A percentile compares a stretch with the other conserved stretches of the same genome.
Conservation (phyloP, 2,113 vertebrate species). For the Eleginops maclovinus region DNA sequence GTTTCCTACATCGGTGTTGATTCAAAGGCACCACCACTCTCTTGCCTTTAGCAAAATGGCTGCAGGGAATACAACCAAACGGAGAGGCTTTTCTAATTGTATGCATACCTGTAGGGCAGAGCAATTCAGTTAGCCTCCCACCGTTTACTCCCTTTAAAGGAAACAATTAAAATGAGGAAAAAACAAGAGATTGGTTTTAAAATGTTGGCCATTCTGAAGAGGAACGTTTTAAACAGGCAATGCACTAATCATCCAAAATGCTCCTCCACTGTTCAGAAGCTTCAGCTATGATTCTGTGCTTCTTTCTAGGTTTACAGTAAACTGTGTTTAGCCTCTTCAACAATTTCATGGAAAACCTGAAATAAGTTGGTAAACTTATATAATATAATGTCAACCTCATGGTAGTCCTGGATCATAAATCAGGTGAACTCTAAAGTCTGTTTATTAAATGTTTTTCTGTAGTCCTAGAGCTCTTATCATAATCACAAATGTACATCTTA, state of each 20-base stretch:
- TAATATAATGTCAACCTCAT: no score
- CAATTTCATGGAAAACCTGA: neutral
- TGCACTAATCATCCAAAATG: neutral
- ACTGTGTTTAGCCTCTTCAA: neutral
- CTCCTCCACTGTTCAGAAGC: neutral
- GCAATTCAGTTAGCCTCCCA: conserved; percentile 51
- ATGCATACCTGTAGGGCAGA: conserved; percentile 76
- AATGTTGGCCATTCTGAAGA: neutral
- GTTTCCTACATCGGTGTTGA: conserved; percentile 69
- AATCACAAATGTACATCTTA: neutral
- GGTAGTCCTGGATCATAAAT: no score
- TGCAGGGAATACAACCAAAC: conserved; percentile 70
- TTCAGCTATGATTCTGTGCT: neutral
- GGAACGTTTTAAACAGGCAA: neutral
- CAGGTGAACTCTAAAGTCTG: no score
- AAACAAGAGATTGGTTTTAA: conserved; percentile 6
- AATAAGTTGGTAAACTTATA: no score
- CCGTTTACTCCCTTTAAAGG: conserved; percentile 55
- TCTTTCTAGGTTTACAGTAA: neutral
- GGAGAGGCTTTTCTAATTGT: conserved; percentile 68
- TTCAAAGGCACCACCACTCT: conserved; percentile 73
- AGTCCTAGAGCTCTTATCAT: no score
- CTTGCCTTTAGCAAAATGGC: conserved; percentile 54
- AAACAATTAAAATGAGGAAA: conserved; percentile 33
- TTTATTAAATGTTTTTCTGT: no score